Evolutionary conservation across 2,888 invertebrate species (phyloP).

Genomic region (Teleogryllus oceanicus): DNA sequence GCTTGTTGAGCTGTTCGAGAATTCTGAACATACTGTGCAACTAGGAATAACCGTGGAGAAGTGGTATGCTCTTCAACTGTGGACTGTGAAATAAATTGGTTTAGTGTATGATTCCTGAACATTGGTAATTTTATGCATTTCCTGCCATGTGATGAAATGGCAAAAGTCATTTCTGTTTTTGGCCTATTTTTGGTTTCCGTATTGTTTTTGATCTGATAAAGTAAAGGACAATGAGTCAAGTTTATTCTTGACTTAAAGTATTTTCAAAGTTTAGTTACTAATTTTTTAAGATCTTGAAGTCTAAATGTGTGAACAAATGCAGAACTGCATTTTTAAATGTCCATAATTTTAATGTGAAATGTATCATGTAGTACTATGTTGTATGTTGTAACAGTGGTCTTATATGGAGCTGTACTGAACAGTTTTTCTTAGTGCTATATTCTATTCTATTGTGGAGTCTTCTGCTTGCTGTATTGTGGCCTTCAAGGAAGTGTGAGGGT

Average conservation of each 20-base stretch:
- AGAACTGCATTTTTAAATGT: neutral
- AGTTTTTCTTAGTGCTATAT: slow-evolving; percentile 4
- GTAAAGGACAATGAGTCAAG: neutral
- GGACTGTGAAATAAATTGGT: neutral
- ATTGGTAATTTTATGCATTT: neutral
- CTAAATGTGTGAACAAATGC: neutral
- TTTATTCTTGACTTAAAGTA: neutral
- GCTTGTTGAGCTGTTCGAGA: no score
- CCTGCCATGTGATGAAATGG: neutral
- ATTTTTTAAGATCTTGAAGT: neutral
- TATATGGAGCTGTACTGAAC: neutral
- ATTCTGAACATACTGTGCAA: no score
- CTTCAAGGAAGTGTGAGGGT: slow-evolving; percentile 2
- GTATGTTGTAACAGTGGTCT: neutral
- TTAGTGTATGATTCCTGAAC: neutral
- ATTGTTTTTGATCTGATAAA: neutral
- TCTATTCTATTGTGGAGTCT: neutral
- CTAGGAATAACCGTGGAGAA: no score
- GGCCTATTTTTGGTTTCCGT: neutral
- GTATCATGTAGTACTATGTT: neutral
- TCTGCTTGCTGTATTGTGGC: neutral
- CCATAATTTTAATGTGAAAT: neutral
- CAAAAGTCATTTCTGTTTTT: neutral
- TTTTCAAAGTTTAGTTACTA: neutral
- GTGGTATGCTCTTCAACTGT: neutral